Evolutionary conservation across 2,888 invertebrate genomes (phyloP).

Genomic region (Flexamia atlantica): DNA sequence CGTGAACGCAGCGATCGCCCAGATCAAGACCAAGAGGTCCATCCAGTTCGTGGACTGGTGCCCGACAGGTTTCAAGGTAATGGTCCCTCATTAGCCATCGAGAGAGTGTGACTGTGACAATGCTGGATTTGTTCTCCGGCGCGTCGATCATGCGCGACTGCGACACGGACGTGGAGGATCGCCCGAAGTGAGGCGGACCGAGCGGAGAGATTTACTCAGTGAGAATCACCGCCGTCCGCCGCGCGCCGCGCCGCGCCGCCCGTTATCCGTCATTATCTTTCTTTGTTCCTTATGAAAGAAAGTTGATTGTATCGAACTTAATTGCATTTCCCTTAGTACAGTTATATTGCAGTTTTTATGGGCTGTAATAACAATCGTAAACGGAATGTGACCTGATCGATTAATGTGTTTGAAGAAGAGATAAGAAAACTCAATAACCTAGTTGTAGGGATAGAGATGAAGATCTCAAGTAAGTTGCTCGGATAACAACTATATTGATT

Average conservation of each 20-base stretch:
- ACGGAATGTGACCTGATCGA: background rate
- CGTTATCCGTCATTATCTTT: conserved; percentile 15
- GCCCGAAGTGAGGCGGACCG: background rate
- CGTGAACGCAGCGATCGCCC: conserved; percentile 79
- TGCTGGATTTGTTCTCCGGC: conserved; percentile 13
- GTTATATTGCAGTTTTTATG: background rate
- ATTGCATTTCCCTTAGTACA: background rate
- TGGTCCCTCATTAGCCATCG: background rate
- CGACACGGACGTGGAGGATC: conserved; percentile 6
- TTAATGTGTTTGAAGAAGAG: background rate
- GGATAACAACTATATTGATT: no score
- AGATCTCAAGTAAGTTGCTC: no score
- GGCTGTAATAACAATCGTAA: background rate
- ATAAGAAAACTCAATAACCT: background rate
- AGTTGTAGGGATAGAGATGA: background rate
- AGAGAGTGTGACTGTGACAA: conserved; percentile 30
- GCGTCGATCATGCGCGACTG: background rate
- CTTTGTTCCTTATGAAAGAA: conserved; percentile 13
- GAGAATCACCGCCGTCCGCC: background rate
- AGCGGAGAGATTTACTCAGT: background rate
- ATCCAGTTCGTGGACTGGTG: conserved; percentile 78
- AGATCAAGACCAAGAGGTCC: conserved; percentile 79
- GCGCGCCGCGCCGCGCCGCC: background rate
- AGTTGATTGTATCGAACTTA: conserved; percentile 7
- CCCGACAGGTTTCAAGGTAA: conserved; percentile 76